Evolutionary conservation across 2,113 vertebrate genomes (phyloP), one percentile per base, ranked within the genome.

Genomic region (Hydropotes inermis): DNA sequence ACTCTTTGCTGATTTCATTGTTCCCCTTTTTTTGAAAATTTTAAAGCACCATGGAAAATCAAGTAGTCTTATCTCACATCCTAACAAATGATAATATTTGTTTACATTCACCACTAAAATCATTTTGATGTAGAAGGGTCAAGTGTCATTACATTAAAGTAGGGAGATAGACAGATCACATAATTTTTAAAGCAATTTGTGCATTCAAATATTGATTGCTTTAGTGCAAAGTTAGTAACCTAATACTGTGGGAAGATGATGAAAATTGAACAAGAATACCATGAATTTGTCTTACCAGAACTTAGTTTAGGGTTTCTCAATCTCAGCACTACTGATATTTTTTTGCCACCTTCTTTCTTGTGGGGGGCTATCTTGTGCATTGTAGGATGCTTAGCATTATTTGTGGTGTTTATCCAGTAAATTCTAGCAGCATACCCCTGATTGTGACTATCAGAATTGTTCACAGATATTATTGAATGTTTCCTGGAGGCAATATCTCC

Each of bases 71-170:
- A 86, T 92, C n/a, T 94, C 82, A 96, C 91, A 78, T 3, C 43
- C 54, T 82, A 67, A 55, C 36, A 95, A 94, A 96, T 23, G 55
- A 58, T 79, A 64, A 58, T 47, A 58, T 30, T 97, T 97, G 28
- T 81, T 97, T 94, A 78, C 70, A 25, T 61, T 30, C 36, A 47
- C n/a, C 85, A 36, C 45, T 92, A 47, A 96, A 85, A 39, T 95
- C 12, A 94, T 60, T 94, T 91, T 61, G 55, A 60, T 97, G 25
- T 21, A 64, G 70, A 83, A 94, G 21, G 30, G 36, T 95, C 84
- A 96, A 93, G 9, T 87, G 87, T 96, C 78, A 96, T 64, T 94
- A 78, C 25, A 76, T 78, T 89, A 92, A 95, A 88, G 64, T 92
- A 79, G n/a, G 36, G 81, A 95, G 96, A 83, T 7, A 57, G 43